Evolutionary conservation across 2,888 invertebrate genomes (phyloP), one percentile per base, ranked within the genome.

Genomic region (Melanotus villosus): DNA sequence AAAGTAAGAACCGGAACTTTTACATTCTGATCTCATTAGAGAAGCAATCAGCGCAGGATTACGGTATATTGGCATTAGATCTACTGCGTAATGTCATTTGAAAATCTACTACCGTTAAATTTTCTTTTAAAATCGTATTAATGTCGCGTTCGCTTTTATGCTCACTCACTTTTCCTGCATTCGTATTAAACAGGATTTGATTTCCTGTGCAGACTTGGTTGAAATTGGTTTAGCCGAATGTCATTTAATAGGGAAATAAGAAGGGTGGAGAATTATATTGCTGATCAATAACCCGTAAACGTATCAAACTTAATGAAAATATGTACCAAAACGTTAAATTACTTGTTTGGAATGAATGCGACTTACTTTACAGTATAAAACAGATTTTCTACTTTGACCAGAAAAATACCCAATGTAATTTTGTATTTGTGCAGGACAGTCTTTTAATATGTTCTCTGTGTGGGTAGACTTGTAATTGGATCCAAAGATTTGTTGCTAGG

Each of bases 161-260:
- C 54, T 26, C 19, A 41, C 19, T 63, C 30, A 41, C 36, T 54
- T 52, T n/a, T 54, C 63, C 63, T 63, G 41, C 36, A 50, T 50
- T 54, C 54, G 16, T 30, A 32, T 63, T 54, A 54, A 54, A 63
- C 63, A 54, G 18, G 52, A 63, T 63, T 63, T 63, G 54, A 63
- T 63, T 63, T 63, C 54, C 63, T 54, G 9, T 14, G 32, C 30
- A 52, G 54, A 21, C 43, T 54, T 32, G 21, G 16, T 30, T 26
- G 63, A 54, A 63, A 63, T 63, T 36, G 7, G 62, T 36, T 47
- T 36, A 62, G 32, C 18, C 18, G 47, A 47, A 47, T 47, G 21
- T 47, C 47, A 21, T 12, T 23, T 47, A 21, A 26, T 47, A 19
- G 26, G 47, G 23, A 23, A 47, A 47, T 47, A 47, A 47, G 23